phyloP scores from a whole-genome alignment of 1,140 invertebrate species.

The Leptinotarsa defecta region DNA sequence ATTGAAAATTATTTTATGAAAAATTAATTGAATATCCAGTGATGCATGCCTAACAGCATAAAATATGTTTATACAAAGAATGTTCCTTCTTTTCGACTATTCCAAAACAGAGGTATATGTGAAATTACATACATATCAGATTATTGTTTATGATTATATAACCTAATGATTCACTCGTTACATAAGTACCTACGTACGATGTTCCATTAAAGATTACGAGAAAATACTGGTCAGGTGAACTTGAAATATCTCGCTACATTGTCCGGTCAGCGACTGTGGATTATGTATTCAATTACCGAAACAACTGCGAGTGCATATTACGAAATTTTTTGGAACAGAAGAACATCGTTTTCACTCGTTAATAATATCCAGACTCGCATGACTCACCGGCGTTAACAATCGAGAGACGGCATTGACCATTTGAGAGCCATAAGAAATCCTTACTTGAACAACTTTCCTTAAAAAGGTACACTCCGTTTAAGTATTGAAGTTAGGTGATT shows the following conservation, averaged over 20 bases:
- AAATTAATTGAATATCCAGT: too few species aligned
- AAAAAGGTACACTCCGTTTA: conserved; percentile 8
- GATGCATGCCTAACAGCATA: too few species aligned
- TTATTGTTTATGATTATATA: too few species aligned
- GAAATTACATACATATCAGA: too few species aligned
- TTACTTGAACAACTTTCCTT: conserved; percentile 8
- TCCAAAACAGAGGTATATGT: too few species aligned
- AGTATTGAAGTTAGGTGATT: not conserved
- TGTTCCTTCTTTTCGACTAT: too few species aligned
- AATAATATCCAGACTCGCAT: not conserved
- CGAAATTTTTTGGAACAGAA: not conserved
- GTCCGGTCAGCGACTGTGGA: not conserved
- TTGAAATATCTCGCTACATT: not conserved
- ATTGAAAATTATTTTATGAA: too few species aligned
- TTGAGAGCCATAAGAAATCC: not conserved
- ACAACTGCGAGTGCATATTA: not conserved
- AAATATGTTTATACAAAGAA: too few species aligned
- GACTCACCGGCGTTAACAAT: conserved; percentile 2
- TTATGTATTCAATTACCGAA: not conserved
- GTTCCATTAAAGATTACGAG: not conserved
- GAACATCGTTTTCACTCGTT: not conserved
- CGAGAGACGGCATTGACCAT: conserved; percentile 5
- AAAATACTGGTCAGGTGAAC: not conserved
- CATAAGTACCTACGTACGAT: too few species aligned
- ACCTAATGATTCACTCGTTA: too few species aligned